Evolutionary conservation across 2,888 invertebrate species (phyloP), one percentile per base, ranked within the genome.

Genomic region (Pollenia amentaria): DNA sequence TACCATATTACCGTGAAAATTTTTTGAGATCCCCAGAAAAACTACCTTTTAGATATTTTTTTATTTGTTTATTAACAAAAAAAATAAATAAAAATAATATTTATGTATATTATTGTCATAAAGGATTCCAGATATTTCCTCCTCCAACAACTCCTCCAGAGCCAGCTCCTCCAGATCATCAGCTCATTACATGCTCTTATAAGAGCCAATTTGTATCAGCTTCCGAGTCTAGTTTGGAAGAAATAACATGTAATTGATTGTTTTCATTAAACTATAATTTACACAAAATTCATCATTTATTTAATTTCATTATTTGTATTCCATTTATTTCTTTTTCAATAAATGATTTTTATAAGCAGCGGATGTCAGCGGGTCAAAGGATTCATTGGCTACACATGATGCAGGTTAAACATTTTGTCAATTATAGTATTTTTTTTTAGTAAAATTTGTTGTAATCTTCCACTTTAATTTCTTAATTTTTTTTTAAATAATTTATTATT

Each of bases 61-160:
- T 75, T 51, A 64, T 77, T 78, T 14, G 42, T 73, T 64, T 38
- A 64, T 76, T 12, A 40, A 70, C 53, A 70, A 73, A 60, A 42
- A 69, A 51, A 57, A 57, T 6, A 60, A 75, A 44, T 29, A 40
- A 60, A 73, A 81, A 48, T 80, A 65, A 65, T 77, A 60, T 73
- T 84, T 81, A 84, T 87, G 62, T 81, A 75, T 85, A 57, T 78
- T 79, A 88, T 88, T 88, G 78, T 85, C 85, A 88, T 90, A 78
- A 92, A 96, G 96, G 96, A 91, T 96, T 97, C 93, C 96, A 96
- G 93, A 97, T 97, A 87, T 97, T 97, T 93, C 97, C 97, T 88
- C 97, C 96, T 85, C 97, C 97, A 76, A 96, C 96, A 90, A 97
- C 97, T 88, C 97, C 97, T 69, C 97, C 97, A 53, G 97, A 97